Base-by-base conservation (phyloP, 2,113 vertebrate species). In the Vidua chalybeata region DNA sequence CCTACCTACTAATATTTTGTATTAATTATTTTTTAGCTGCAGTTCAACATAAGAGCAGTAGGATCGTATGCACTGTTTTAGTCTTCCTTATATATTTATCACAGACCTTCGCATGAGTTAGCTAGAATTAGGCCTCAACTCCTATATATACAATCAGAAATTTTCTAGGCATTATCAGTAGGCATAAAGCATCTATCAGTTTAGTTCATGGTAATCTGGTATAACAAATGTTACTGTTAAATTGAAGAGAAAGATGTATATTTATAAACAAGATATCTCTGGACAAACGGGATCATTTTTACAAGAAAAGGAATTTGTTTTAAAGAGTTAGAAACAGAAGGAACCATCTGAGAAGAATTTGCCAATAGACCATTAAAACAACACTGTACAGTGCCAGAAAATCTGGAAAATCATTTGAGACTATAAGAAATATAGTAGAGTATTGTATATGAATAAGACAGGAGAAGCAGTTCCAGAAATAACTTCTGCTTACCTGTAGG, bases 351-450 rank as follows among this genome's bases (percentile, higher is more conserved):
- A 87, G 80, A 89, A 87, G 23, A 18, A 62, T 62, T 92, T 92
- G 46, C 55, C 16, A 62, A 55, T 4, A 49, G 13, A 91, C 5
- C n/a, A 61, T 75, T 87, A 82, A 93, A 92, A 63, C 27, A 87
- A 67, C 58, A 64, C 14, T 54, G 13, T 33, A 35, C 37, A 82
- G 49, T 49, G 66, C 26, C 55, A 94, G 74, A 89, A 94, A 94
- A 75, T 75, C 69, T 94, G 91, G 80, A 87, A 96, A 94, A 94
- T 33, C 15, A 33, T 78, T 94, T 95, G 31, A 90, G n/a, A 49
- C 2, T 1, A 33, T 61, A 77, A 28, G 22, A 89, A 92, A 77
- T 59, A 73, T 2, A 83, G 37, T 75, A 23, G 33, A 69, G 20
- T 66, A 74, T 41, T 95, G 37, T 72, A 51, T 49, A 67, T 0